Percentiles rank a stretch among this genome's conserved stretches.
Evolutionary conservation across 1,140 invertebrate species (phyloP).

Genomic region (Cyclargus thomasi): DNA sequence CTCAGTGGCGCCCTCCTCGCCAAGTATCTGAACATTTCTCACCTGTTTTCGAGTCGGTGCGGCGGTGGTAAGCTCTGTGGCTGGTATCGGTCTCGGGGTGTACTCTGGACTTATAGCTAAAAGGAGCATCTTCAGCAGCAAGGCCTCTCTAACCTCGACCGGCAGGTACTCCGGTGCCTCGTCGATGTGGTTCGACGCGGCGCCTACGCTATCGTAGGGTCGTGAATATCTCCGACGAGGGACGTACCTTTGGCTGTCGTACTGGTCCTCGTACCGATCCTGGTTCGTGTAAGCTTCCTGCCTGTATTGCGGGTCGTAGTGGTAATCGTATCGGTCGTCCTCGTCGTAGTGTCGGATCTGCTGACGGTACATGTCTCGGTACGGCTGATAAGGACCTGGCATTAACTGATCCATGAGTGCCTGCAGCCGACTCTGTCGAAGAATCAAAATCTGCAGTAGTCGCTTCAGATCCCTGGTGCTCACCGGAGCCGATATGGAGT

Average conservation of each 20-base stretch:
- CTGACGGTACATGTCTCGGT: conserved; percentile 48
- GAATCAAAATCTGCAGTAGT: conserved; percentile 75
- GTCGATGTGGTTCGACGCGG: conserved; percentile 72
- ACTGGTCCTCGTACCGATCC: conserved; percentile 60
- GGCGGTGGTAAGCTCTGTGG: conserved; percentile 59
- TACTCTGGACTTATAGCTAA: conserved; percentile 80
- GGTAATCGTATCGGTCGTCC: conserved; percentile 59
- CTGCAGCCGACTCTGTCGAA: conserved; percentile 75
- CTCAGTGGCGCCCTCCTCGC: conserved; percentile 65
- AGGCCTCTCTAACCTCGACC: conserved; percentile 79
- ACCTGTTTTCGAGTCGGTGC: conserved; percentile 71
- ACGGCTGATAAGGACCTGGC: conserved; percentile 53
- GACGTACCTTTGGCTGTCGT: conserved; percentile 66
- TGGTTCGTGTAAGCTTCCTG: conserved; percentile 63
- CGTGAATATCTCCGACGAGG: conserved; percentile 67
- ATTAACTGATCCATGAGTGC: conserved; percentile 70
- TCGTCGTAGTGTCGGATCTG: conserved; percentile 46
- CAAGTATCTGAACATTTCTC: conserved; percentile 78
- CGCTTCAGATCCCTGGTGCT: conserved; percentile 77
- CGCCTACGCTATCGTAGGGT: conserved; percentile 55
- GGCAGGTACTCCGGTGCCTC: conserved; percentile 79
- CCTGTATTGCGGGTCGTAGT: conserved; percentile 52
- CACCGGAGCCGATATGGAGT: conserved; percentile 70
- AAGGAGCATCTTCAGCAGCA: conserved; percentile 81
- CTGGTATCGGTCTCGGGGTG: conserved; percentile 56